phyloP scores from a whole-genome alignment of 1,140 invertebrate genomes.

The Adelges cooleyi region DNA sequence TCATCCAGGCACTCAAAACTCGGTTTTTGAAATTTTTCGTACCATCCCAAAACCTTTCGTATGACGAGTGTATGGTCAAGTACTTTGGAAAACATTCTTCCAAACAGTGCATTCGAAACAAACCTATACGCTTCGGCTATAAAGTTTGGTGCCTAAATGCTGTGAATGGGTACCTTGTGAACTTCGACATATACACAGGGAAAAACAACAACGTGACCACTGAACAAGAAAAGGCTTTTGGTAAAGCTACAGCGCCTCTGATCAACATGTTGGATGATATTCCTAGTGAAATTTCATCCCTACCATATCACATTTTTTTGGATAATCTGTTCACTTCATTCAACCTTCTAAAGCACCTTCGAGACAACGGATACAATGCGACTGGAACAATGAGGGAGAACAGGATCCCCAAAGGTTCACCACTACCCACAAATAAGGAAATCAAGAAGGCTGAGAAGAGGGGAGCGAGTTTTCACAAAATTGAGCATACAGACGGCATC shows the following conservation, averaged over 20 bases:
- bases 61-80: slow-evolving; percentile 30
- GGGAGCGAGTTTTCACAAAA: too few relatives aligned
- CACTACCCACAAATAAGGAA: background rate
- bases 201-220: background rate
- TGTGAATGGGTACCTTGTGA: slow-evolving; percentile 26
- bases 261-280: background rate
- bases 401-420: background rate
- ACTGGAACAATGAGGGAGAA: background rate
- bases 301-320: slow-evolving; percentile 33
- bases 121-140: slow-evolving; percentile 32
- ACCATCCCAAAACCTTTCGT: background rate
- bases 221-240: background rate
- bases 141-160: slow-evolving; percentile 28
- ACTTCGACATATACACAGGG: slow-evolving; percentile 30
- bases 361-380: background rate
- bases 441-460: background rate
- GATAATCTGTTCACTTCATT: slow-evolving; percentile 35
- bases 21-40: background rate
- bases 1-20: slow-evolving; percentile 25
- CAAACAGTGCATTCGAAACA: slow-evolving; percentile 32
- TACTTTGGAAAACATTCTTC: slow-evolving; percentile 31
- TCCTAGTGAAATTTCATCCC: background rate
- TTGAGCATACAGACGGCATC: background rate
- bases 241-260: background rate
- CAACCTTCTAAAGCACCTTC: background rate